phyloP scores from a whole-genome alignment of 2,888 invertebrate species.

The Torymus tubicola region DNA sequence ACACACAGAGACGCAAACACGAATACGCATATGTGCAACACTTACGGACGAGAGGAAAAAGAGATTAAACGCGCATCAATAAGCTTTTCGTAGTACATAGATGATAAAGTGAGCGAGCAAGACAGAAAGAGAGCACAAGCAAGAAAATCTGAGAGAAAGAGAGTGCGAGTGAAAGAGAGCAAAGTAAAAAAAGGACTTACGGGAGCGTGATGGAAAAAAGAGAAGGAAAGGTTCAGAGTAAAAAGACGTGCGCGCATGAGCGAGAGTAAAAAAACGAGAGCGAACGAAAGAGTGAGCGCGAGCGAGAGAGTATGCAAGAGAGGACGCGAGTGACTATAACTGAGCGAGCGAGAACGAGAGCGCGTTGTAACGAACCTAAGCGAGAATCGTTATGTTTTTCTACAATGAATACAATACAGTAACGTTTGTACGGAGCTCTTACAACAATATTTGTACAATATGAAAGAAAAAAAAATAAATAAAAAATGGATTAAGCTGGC shows the following conservation, averaged over 20 bases:
- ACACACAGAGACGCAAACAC: background rate
- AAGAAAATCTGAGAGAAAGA: conserved; percentile 58
- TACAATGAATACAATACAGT: conserved; percentile 67
- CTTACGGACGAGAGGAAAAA: conserved; percentile 60
- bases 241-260: conserved; percentile 28
- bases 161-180: conserved; percentile 5
- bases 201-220: conserved; percentile 59
- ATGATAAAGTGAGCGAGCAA: conserved; percentile 49
- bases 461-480: conserved; percentile 63
- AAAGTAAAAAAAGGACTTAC: conserved; percentile 60
- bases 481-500: conserved; percentile 32
- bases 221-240: conserved; percentile 59
- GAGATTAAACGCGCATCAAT: conserved; percentile 66
- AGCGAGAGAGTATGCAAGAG: conserved; percentile 11
- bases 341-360: conserved; percentile 13
- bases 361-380: conserved; percentile 59
- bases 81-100: conserved; percentile 68
- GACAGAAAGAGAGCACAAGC: conserved; percentile 57
- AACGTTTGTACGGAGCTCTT: conserved; percentile 76
- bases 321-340: background rate
- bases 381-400: conserved; percentile 74
- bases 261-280: conserved; percentile 7
- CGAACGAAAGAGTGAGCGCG: conserved; percentile 18
- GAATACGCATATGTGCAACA: conserved; percentile 43
- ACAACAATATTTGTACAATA: conserved; percentile 75